Base-by-base conservation (phyloP, 2,888 invertebrate genomes). In the Heliconius sara region DNA sequence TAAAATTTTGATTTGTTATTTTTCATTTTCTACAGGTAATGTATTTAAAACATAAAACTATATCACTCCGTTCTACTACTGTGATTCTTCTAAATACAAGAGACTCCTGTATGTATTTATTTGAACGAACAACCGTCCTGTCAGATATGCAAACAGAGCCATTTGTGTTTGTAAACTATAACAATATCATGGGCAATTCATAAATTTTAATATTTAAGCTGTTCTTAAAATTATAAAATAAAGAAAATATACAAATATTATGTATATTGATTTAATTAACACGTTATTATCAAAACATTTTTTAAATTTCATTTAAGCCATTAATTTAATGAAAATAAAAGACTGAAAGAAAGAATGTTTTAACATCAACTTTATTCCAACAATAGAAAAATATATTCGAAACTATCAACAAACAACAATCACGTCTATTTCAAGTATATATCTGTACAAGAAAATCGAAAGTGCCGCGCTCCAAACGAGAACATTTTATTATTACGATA, bases 391-490 rank as follows among this genome's bases (percentile, higher is more conserved):
- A 63, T 63, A 12, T 19, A 30, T 57, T 52, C 52, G 22, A 52
- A 5, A 72, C 10, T 3, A 13, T 30, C 34, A 47, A 47, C 47
- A 47, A 47, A 52, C 52, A 27, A 57, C 30, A 52, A 52, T 52
- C 30, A 71, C 22, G 12, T 22, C 52, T 39, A 52, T 3, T 19
- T 52, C 30, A n/a, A 77, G 39, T 60, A 60, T 3, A n/a, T 60
- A 60, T 39, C n/a, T 60, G n/a, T 79, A 78, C 88, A 89, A 90
- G 90, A 88, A 72, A 88, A 88, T 90, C 90, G 89, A 90, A 90
- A 91, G 87, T 87, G 85, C 88, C 85, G 86, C 85, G 86, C 82
- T 81, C 85, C 88, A 90, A 91, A 91, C 89, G 90, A 89, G 90
- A 89, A 89, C 89, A 87, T 89, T 39, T 39, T 85, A 88, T 90